Evolutionary conservation across 2,888 invertebrate species (phyloP), one percentile per base, ranked within the genome.

Genomic region (Hofmannophila pseudospretella): DNA sequence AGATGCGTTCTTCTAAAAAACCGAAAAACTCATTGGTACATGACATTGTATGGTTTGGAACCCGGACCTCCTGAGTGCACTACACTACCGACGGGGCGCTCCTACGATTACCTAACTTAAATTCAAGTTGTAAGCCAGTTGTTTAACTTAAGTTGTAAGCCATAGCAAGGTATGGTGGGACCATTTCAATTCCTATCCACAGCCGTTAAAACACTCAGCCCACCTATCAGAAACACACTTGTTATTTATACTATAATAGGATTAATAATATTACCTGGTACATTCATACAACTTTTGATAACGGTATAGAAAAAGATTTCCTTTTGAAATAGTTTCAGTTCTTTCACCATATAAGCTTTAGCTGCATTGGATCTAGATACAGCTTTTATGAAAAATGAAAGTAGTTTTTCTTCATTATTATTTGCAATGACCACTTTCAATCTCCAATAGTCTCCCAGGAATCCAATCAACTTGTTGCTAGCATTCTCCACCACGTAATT

Each of bases 401-500:
- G 45, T 0, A 49, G 39, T 48, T 60, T 57, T 34, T 31, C 54
- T 27, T 53, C 42, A n/a, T 39, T 44, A 5, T 53, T 44, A 32
- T 53, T 45, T 5, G 45, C 48, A 22, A 59, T 37, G 14, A 63
- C 23, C 8, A 85, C 67, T 55, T 67, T 57, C 1, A 85, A 49
- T 61, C 68, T 84, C 70, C 71, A 78, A 51, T 85, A 82, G 46
- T 86, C 86, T n/a, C 72, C 58, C 16, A 82, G 45, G 44, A 78
- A 85, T 10, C 86, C 86, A 38, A 86, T 51, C 80, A 85, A 81
- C 52, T 75, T 78, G 7, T 76, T 69, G 54, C 80, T 84, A 1
- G 84, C 81, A 34, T 58, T 62, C 12, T 53, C 30, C 7, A 78
- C 44, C 14, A 29, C 39, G 47, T 69, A 82, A 12, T 59, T 53